phyloP scores from a whole-genome alignment of 2,888 invertebrate genomes.

The Uloborus plumipes region DNA sequence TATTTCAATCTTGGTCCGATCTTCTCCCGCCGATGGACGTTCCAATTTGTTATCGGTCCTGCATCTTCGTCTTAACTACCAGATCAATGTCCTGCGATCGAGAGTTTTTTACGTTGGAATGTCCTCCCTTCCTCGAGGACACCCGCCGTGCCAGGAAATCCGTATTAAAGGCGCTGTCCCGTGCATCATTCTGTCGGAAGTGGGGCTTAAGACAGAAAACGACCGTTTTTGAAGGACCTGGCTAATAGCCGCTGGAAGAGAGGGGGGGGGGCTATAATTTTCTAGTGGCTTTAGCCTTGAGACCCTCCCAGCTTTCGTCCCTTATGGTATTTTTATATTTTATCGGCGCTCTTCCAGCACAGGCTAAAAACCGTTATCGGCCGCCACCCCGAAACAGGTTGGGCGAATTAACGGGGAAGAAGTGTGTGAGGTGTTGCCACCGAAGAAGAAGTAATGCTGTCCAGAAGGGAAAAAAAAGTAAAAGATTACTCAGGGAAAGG shows the following conservation, averaged over 20 bases:
- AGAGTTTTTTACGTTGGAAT: no score
- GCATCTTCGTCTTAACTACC: no score
- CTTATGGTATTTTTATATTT: constrained; percentile 44
- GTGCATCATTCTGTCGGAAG: constrained; percentile 36
- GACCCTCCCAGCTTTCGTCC: not conserved
- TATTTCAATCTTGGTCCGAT: no score
- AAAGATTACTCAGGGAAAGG: constrained; percentile 16
- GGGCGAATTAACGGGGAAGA: constrained; percentile 52
- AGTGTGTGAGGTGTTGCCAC: constrained; percentile 6
- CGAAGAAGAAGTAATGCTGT: no score
- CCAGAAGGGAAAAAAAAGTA: not conserved
- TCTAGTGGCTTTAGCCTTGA: no score
- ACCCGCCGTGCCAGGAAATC: constrained; percentile 33
- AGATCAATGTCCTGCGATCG: no score
- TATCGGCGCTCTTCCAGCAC: constrained; percentile 40
- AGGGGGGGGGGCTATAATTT: not conserved
- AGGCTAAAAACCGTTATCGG: constrained; percentile 43
- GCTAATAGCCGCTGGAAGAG: constrained; percentile 44
- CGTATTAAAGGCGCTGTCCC: constrained; percentile 37
- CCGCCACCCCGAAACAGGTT: constrained; percentile 53
- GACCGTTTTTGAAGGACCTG: constrained; percentile 31
- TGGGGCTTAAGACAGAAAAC: constrained; percentile 45
- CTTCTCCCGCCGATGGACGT: no score
- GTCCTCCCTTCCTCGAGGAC: constrained; percentile 10
- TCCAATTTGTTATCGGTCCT: no score